Evolutionary conservation across 2,113 vertebrate species (phyloP).

Genomic region (Gulo gulo): DNA sequence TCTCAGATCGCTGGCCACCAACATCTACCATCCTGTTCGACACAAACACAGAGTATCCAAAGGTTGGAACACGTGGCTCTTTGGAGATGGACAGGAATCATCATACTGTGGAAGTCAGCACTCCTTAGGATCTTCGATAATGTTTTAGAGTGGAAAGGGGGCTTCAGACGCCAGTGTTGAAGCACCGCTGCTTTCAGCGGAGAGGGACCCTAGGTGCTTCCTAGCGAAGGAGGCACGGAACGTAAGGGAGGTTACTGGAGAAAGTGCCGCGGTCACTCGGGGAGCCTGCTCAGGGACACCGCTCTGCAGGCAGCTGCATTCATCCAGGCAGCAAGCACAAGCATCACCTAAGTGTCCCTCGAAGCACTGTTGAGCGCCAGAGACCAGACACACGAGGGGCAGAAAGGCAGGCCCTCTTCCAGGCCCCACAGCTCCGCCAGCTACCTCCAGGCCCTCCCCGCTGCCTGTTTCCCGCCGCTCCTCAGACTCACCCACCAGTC

Average conservation of each 20-base stretch:
- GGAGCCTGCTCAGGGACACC: background rate
- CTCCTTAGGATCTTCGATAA: background rate
- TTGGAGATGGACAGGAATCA: no score
- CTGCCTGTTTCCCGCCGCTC: background rate
- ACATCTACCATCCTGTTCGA: constrained; percentile 92
- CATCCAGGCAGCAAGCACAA: background rate
- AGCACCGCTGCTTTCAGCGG: background rate
- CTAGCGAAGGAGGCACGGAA: background rate
- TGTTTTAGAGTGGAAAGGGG: background rate
- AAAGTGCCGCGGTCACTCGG: no score
- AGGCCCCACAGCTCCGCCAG: background rate
- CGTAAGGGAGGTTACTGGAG: background rate
- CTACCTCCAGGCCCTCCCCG: background rate
- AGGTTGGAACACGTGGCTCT: background rate
- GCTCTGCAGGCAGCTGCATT: background rate
- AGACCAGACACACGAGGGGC: background rate
- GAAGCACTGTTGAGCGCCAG: no score
- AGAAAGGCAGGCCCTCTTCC: background rate
- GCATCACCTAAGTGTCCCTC: no score
- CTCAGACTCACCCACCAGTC: background rate
- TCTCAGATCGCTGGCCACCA: constrained; percentile 92
- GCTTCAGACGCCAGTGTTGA: background rate
- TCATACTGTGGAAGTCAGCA: background rate
- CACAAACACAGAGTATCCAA: background rate
- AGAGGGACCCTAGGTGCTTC: background rate